Conservation (phyloP, 2,113 vertebrate species). For the Cichladusa arquata region DNA sequence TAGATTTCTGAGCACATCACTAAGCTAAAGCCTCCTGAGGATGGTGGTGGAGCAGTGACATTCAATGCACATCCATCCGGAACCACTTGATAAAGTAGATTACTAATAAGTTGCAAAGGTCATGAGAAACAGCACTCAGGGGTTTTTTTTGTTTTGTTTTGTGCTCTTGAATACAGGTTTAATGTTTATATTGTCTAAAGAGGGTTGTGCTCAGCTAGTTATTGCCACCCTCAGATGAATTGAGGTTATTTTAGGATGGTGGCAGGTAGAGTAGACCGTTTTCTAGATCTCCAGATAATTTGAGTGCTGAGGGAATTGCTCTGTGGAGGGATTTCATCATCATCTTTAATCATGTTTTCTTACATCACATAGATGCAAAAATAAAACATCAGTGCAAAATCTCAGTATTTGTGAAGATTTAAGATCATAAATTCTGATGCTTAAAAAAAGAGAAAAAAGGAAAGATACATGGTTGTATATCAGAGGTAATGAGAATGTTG, state of each 20-base stretch:
- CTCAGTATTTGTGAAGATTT: not conserved
- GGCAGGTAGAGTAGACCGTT: rapidly evolving
- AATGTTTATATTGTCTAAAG: not conserved
- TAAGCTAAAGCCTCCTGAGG: not conserved
- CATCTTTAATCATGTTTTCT: not conserved
- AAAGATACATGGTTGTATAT: not conserved
- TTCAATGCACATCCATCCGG: not conserved
- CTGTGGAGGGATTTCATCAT: not conserved
- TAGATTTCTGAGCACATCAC: not conserved
- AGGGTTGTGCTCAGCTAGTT: not conserved
- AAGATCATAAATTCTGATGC: not conserved
- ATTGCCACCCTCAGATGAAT: not conserved
- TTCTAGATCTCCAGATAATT: not conserved
- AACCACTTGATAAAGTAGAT: not conserved
- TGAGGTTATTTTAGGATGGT: not conserved
- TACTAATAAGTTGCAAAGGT: conserved; percentile 19
- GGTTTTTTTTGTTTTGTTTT: not conserved
- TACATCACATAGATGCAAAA: not conserved
- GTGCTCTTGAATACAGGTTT: not conserved
- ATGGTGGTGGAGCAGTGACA: not conserved
- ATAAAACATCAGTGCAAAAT: not conserved
- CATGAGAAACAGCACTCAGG: not conserved
- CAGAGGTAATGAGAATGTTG: not conserved
- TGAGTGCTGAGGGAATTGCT: not conserved
- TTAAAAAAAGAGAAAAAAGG: not conserved